Base-by-base conservation (phyloP, 2,113 vertebrate species). In the Oplegnathus fasciatus region DNA sequence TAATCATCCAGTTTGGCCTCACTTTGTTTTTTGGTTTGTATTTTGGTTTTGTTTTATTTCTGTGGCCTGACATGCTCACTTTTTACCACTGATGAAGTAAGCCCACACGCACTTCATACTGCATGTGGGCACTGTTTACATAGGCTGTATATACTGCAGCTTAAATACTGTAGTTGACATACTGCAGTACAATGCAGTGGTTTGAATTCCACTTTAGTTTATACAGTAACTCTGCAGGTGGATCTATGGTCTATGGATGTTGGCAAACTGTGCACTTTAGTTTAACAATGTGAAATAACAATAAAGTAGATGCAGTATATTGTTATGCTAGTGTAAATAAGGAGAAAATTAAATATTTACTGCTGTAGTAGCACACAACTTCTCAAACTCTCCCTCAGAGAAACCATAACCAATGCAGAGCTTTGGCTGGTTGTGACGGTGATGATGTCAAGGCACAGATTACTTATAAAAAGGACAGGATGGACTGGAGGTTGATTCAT, bases 391-490 rank as follows among this genome's bases (percentile, higher is more conserved):
- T 34, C 40, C 18, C 40, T 26, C 8, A 32, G 40, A 13, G 4
- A 11, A 81, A 73, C 17, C 10, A 24, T 20, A 17, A 28, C 2
- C 17, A 18, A 32, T 30, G n/a, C 22, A 55, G 77, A 58, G 62
- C 17, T 26, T 15, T 91, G 61, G 90, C 40, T 89, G 85, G 92
- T 48, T 82, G 67, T 11, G 44, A 11, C 20, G 30, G 11, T 34
- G 76, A 58, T 82, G 89, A 78, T 75, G 83, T 80, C 73, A 79
- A 13, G 37, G 24, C 22, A 1, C 0, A 9, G 42, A 68, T 73
- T 2, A 26, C 15, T 32, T 76, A 84, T 62, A 70, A 76, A 70
- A 69, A 30, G 15, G 32, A 46, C 1, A 0, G 5, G n/a, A 62
- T 57, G 54, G 22, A 9, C 8, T 15, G 2, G 14, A 62, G 34